Conservation (phyloP, 1,140 invertebrate species). For the Pissodes strobi region DNA sequence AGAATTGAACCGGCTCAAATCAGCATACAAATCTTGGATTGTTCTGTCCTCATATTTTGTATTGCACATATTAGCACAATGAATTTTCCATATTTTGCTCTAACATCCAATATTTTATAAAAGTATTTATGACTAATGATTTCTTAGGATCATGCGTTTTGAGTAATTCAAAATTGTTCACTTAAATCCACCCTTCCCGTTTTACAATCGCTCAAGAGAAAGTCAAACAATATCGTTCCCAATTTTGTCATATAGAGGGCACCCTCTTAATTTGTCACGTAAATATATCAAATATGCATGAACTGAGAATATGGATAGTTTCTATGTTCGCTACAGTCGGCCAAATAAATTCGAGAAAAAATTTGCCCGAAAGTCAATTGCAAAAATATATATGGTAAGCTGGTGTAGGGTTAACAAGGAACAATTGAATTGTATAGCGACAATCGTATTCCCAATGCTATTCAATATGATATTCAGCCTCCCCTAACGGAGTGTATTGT, state of each 20-base stretch:
- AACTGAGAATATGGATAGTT: constrained; percentile 49
- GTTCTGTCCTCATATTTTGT: too few relatives aligned
- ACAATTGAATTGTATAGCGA: constrained; percentile 53
- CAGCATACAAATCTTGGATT: too few relatives aligned
- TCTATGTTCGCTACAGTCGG: constrained; percentile 39
- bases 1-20: too few relatives aligned
- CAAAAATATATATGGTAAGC: constrained; percentile 24
- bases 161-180: too few relatives aligned
- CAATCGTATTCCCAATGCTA: constrained; percentile 50
- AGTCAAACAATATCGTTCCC: constrained; percentile 50
- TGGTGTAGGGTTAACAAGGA: constrained; percentile 55
- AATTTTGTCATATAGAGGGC: constrained; percentile 39
- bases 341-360: constrained; percentile 32
- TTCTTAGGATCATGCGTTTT: too few relatives aligned
- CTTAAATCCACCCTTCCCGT: constrained; percentile 7
- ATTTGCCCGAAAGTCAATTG: background rate
- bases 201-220: constrained; percentile 24
- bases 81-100: too few relatives aligned
- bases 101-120: too few relatives aligned
- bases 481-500: constrained; percentile 44
- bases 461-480: constrained; percentile 51
- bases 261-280: constrained; percentile 53
- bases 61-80: too few relatives aligned
- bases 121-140: too few relatives aligned
- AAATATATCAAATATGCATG: constrained; percentile 56